Evolutionary conservation across 2,113 vertebrate genomes (phyloP), one percentile per base, ranked within the genome.

Genomic region (Cavia porcellus): DNA sequence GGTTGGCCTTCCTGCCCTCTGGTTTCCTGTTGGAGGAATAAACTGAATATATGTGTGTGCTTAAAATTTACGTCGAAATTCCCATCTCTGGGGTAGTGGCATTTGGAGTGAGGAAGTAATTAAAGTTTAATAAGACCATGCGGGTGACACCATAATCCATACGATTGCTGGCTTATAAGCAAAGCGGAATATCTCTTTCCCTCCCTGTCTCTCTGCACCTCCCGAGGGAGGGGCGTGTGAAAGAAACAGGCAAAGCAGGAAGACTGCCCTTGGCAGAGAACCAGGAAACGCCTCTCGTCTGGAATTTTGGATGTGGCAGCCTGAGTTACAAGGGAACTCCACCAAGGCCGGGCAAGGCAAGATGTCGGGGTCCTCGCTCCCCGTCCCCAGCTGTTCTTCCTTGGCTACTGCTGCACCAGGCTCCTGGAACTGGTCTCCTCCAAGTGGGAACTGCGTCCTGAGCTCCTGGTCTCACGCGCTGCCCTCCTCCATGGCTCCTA

Each of bases 341-440:
- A 28, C 24, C 61, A 32, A 30, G 62, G 70, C 5, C 42, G 20
- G 12, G 70, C 7, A 14, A 59, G 10, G 12, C 20, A n/a, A 38
- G 8, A 17, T 2, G 1, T 59, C 38, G 22, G 35, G 38, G 32
- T 17, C 6, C 0, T 0, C 1, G 11, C 32, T 62, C 9, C 30
- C 28, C 2, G 6, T 24, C 28, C 52, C 4, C 1, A 3, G 17
- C 25, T 28, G 17, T 77, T n/a, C 66, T 61, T 32, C 91, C n/a
- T 38, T 1, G 9, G 1, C 35, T 50, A 5, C 24, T 28, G 9
- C 59, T 82, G 61, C 70, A 38, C 66, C 3, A 0, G 7, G 59
- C 24, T 61, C 59, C 3, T 2, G 19, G 17, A 50, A 38, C 24
- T 20, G 0, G 2, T 9, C 68, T 94, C 79, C 25, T 59, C 28